Conservation (phyloP, 2,888 invertebrate genomes). For the Phaonia tiefii region DNA sequence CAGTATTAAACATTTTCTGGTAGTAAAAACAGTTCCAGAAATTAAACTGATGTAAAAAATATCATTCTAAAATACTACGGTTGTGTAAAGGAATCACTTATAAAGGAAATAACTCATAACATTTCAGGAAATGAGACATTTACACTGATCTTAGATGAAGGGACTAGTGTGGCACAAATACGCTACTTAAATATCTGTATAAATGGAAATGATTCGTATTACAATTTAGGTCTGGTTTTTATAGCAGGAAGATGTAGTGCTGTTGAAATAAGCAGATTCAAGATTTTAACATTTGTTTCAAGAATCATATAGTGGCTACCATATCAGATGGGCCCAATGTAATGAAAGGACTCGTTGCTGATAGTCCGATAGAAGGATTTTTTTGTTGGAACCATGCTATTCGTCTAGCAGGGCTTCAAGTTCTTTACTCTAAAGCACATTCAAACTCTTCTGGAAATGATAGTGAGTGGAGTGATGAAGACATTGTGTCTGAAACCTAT, state of each 20-base stretch:
- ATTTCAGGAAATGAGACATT: not conserved
- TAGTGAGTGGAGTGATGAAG: not conserved
- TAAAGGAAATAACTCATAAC: not conserved
- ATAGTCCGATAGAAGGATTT: not conserved
- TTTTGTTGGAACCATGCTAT: not conserved
- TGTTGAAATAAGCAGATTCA: not conserved
- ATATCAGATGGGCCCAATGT: not conserved
- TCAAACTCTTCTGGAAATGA: too few species aligned
- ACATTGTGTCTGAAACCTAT: not conserved
- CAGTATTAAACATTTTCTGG: too few species aligned
- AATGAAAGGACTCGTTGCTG: not conserved
- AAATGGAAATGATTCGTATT: too few species aligned
- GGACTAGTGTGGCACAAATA: not conserved
- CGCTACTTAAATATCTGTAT: too few species aligned
- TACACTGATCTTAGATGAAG: not conserved
- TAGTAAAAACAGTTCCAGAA: too few species aligned
- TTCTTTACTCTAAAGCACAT: too few species aligned
- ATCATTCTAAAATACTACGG: too few species aligned
- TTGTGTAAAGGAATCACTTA: not conserved
- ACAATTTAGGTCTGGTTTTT: too few species aligned
- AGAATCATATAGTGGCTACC: too few species aligned
- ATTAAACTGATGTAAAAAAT: not conserved
- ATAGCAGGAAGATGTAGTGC: too few species aligned
- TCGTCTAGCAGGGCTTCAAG: too few species aligned
- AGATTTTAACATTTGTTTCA: too few species aligned